Conservation (phyloP, 2,797 vertebrate genomes). For the Ambastaia sidthimunki region DNA sequence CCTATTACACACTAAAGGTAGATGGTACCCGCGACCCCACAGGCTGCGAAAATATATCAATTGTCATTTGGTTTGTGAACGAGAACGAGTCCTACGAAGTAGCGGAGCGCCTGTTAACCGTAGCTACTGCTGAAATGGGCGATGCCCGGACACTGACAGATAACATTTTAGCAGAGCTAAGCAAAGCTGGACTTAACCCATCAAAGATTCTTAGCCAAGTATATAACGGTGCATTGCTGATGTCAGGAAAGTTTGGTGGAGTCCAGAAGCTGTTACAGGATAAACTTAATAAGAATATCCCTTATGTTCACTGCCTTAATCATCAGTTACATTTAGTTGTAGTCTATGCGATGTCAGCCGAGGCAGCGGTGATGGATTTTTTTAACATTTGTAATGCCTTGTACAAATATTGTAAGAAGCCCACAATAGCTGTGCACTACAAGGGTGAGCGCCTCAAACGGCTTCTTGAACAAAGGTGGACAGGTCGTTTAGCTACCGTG, state of each 20-base stretch:
- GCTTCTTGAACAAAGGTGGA: slow-evolving; percentile 1
- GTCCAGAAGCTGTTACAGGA: too few relatives aligned
- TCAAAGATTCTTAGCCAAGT: too few relatives aligned
- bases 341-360: too few relatives aligned
- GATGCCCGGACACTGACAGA: neutral
- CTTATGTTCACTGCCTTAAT: too few relatives aligned
- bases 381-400: too few relatives aligned
- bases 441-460: neutral
- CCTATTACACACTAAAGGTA: neutral
- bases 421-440: neutral
- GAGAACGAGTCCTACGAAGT: neutral
- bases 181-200: too few relatives aligned
- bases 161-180: slow-evolving; percentile 11
- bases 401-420: too few relatives aligned
- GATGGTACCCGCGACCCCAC: neutral
- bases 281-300: too few relatives aligned
- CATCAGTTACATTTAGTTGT: too few relatives aligned
- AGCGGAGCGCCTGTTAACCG: neutral
- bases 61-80: neutral
- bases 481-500: neutral
- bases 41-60: slow-evolving; percentile 3
- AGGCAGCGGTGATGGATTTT: too few relatives aligned
- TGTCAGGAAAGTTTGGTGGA: too few relatives aligned
- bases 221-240: too few relatives aligned
- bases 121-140: slow-evolving; percentile 9